Evolutionary conservation across 2,797 vertebrate genomes (phyloP).

Genomic region (Psittacula derbiana): DNA sequence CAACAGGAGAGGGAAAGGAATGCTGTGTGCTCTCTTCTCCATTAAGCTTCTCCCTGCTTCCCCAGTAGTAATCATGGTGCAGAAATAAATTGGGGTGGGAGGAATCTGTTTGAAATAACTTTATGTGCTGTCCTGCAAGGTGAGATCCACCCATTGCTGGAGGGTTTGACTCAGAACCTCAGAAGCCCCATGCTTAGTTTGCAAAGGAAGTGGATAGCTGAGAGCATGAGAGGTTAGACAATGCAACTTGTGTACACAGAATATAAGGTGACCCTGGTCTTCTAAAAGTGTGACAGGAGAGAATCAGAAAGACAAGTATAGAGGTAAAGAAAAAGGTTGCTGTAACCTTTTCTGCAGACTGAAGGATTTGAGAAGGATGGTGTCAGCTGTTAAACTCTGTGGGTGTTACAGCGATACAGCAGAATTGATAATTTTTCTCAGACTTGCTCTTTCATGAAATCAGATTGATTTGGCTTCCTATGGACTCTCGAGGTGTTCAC

Average conservation of each 20-base stretch:
- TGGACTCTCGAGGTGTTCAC: background rate
- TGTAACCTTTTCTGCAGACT: background rate
- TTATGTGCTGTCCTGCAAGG: background rate
- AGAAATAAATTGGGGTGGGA: background rate
- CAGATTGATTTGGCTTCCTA: background rate
- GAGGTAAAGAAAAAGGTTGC: background rate
- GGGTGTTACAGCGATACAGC: background rate
- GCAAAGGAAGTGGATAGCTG: background rate
- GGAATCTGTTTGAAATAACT: background rate
- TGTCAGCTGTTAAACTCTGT: background rate
- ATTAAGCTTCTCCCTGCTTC: background rate
- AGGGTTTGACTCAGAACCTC: background rate
- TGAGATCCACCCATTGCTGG: background rate
- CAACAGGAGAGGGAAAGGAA: background rate
- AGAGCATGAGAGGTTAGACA: background rate
- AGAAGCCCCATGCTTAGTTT: background rate
- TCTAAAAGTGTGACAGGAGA: background rate
- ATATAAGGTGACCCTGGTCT: background rate
- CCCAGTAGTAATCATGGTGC: background rate
- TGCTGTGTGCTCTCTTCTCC: background rate
- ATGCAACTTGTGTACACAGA: rapidly evolving
- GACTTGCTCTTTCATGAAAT: background rate
- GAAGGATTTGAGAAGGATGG: background rate
- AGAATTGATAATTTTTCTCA: background rate
- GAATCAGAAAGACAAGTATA: background rate